Percentiles rank a stretch among this genome's conserved stretches.
phyloP scores from a whole-genome alignment of 2,888 invertebrate genomes.

The Mycalesis mineus region DNA sequence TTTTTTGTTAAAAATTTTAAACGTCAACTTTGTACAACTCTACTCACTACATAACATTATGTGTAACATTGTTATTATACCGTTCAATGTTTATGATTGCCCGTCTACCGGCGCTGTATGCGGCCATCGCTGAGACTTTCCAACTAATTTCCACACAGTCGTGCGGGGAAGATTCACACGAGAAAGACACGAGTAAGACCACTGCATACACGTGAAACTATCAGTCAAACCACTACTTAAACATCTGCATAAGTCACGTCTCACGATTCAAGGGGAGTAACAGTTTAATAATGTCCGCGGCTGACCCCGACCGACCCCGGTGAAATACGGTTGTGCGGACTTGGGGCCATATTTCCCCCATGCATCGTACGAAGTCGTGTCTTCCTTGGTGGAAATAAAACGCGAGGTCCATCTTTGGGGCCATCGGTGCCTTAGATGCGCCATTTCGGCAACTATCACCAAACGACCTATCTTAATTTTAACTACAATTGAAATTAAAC shows the following conservation, averaged over 20 bases:
- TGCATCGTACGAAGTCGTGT: constrained; percentile 75
- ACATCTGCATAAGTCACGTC: constrained; percentile 77
- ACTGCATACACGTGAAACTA: constrained; percentile 68
- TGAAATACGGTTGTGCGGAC: constrained; percentile 76
- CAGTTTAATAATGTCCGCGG: constrained; percentile 77
- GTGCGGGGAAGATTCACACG: constrained; percentile 70
- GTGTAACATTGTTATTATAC: not conserved
- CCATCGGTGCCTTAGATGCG: constrained; percentile 75
- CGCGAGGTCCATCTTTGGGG: constrained; percentile 76
- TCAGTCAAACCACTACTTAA: constrained; percentile 74
- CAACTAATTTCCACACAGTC: constrained; percentile 65
- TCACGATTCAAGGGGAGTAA: constrained; percentile 68
- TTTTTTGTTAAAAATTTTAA: too few species aligned
- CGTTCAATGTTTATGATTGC: constrained; percentile 27
- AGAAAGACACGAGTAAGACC: constrained; percentile 49
- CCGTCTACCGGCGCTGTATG: constrained; percentile 32
- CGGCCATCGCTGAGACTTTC: constrained; percentile 50
- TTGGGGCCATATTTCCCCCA: constrained; percentile 73
- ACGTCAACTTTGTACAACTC: too few species aligned
- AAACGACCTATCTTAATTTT: constrained; percentile 37
- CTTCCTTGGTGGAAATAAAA: constrained; percentile 77
- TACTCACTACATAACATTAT: too few species aligned
- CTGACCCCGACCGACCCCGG: constrained; percentile 66
- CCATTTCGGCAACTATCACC: constrained; percentile 47
- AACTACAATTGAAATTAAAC: constrained; percentile 9